Percentiles rank a stretch among this genome's conserved stretches.
These are phyloP conservation scores for Amyelois transitella DNA, from an alignment of 1,140 invertebrate species.

Conservation along the genomic window DNA sequence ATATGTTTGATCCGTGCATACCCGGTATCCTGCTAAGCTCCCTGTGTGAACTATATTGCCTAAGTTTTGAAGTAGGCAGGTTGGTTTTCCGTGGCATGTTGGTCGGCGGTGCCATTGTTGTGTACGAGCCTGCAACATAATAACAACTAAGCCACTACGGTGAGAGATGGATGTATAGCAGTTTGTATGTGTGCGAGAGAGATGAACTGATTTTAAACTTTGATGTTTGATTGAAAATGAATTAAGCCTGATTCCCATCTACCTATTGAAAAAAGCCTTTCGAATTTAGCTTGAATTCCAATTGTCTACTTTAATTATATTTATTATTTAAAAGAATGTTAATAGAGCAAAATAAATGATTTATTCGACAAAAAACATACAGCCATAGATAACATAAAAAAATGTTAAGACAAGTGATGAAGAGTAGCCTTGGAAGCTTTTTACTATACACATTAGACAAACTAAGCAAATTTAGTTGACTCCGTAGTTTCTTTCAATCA, in stretches of 20 bases:
- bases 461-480: too few relatives aligned
- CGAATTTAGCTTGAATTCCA: too few relatives aligned
- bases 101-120: slow-evolving; percentile 46
- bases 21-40: slow-evolving; percentile 70
- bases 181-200: not conserved
- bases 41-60: slow-evolving; percentile 72
- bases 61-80: slow-evolving; percentile 65
- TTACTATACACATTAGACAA: too few relatives aligned
- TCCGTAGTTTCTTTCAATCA: too few relatives aligned
- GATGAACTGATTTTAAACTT: not conserved
- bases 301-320: too few relatives aligned
- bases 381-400: too few relatives aligned
- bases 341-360: too few relatives aligned
- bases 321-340: too few relatives aligned
- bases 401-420: too few relatives aligned
- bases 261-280: too few relatives aligned
- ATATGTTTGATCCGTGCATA: slow-evolving; percentile 24
- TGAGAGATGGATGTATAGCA: not conserved
- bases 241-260: not conserved
- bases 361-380: too few relatives aligned
- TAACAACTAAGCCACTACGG: slow-evolving; percentile 2
- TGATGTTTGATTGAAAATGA: not conserved
- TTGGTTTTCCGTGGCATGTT: slow-evolving; percentile 47
- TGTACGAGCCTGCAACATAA: slow-evolving; percentile 36
- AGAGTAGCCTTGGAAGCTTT: too few relatives aligned